Percentiles rank a stretch among this genome's conserved stretches.
Conservation (phyloP, 2,797 vertebrate genomes). For the Ctenopoma multispine region DNA sequence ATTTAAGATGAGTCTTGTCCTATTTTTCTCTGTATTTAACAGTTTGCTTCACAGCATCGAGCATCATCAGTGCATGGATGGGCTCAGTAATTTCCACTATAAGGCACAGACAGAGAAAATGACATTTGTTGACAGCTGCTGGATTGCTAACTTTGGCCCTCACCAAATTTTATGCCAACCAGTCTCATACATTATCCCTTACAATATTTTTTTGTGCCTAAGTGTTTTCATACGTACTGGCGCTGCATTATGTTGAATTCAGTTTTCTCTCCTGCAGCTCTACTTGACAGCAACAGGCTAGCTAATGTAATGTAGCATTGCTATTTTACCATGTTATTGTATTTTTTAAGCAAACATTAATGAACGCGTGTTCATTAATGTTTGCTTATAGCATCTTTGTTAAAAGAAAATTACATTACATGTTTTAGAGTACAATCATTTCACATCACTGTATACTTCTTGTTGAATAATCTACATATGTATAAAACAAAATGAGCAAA, state of each 20-base stretch:
- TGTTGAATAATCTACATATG: slow-evolving; percentile 1
- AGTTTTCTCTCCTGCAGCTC: background rate
- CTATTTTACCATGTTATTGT: background rate
- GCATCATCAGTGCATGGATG: background rate
- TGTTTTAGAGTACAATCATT: too few species aligned
- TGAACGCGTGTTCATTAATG: background rate
- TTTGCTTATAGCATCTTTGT: background rate
- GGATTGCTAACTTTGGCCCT: background rate
- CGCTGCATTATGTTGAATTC: background rate
- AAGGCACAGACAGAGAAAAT: background rate
- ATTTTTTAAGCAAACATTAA: background rate
- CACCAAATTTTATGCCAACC: background rate
- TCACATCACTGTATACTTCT: background rate
- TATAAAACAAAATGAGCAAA: background rate
- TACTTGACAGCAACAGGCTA: background rate
- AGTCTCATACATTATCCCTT: background rate
- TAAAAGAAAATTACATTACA: too few species aligned
- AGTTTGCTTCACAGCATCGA: slow-evolving; percentile 20
- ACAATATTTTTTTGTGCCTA: background rate
- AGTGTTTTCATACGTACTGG: background rate
- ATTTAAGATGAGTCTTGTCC: slow-evolving; percentile 45
- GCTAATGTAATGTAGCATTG: background rate
- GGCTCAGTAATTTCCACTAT: background rate
- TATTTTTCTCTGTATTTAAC: slow-evolving; percentile 35
- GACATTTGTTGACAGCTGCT: background rate